A percentile compares a stretch with the other conserved stretches of the same genome.
Conservation (phyloP, 2,113 vertebrate species). For the Siphamia tubifer region DNA sequence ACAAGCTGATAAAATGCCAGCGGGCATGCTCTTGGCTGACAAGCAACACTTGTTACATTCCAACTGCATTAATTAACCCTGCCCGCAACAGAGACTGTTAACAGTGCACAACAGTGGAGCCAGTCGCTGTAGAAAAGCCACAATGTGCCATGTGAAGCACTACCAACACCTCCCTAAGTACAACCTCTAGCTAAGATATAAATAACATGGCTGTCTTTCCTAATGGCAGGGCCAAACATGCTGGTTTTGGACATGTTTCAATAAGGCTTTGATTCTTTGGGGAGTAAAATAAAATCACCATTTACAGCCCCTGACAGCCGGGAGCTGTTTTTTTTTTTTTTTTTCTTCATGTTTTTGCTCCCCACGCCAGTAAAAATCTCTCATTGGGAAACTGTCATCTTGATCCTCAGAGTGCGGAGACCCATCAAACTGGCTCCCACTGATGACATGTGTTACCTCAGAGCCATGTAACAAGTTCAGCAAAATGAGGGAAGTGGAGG, state of each 20-base stretch:
- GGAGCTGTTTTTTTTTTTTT: conserved; percentile 76
- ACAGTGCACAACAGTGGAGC: conserved; percentile 15
- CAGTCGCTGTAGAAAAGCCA: conserved; percentile 31
- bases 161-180: conserved; percentile 76
- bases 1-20: conserved; percentile 67
- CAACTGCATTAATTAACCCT: conserved; percentile 61
- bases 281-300: conserved; percentile 89
- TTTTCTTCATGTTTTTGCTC: conserved; percentile 74
- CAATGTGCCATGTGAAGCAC: conserved; percentile 57
- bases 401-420: conserved; percentile 69
- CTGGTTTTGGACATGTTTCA: conserved; percentile 90
- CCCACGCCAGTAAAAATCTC: conserved; percentile 78
- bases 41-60: conserved; percentile 61
- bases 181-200: conserved; percentile 78
- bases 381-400: conserved; percentile 77
- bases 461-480: conserved; percentile 55
- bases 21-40: conserved; percentile 61
- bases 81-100: conserved; percentile 28
- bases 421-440: conserved; percentile 71
- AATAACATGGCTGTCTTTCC: conserved; percentile 80
- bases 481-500: conserved; percentile 54
- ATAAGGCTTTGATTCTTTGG: conserved; percentile 84
- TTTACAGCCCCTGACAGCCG: conserved; percentile 87
- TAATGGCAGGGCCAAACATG: conserved; percentile 88
- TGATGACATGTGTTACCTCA: conserved; percentile 59